phyloP scores from a whole-genome alignment of 2,797 vertebrate species.

The Lateolabrax maculatus region DNA sequence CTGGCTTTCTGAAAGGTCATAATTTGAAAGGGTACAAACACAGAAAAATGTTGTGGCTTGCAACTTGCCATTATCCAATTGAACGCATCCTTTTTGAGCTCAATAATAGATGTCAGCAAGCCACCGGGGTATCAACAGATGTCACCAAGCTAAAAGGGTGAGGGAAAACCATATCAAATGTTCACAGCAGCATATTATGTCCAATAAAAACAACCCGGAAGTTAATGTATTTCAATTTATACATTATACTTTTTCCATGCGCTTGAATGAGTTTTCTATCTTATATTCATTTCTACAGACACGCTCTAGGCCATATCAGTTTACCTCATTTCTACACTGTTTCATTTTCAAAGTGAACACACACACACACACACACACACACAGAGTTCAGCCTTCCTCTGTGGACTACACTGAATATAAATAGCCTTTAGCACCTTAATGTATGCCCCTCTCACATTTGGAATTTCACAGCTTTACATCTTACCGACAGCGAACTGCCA shows the following conservation, averaged over 20 bases:
- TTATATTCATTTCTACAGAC: slow-evolving; percentile 21
- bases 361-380: neutral
- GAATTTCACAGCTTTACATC: slow-evolving; percentile 67
- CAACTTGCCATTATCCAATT: slow-evolving; percentile 38
- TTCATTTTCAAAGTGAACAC: slow-evolving; percentile 29
- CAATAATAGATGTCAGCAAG: slow-evolving; percentile 32
- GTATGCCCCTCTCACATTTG: slow-evolving; percentile 55
- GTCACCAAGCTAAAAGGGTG: slow-evolving; percentile 24
- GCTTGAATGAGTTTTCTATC: slow-evolving; percentile 20
- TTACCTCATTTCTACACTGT: slow-evolving; percentile 12
- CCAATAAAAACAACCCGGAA: slow-evolving; percentile 20
- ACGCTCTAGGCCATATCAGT: slow-evolving; percentile 6
- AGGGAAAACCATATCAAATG: slow-evolving; percentile 9
- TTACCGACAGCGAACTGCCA: slow-evolving; percentile 35
- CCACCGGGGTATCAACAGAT: slow-evolving; percentile 20
- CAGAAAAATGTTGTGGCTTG: slow-evolving; percentile 1
- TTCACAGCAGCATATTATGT: slow-evolving; percentile 19
- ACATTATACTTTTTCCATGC: neutral
- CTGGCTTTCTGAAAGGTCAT: slow-evolving; percentile 19
- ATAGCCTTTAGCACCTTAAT: slow-evolving; percentile 51
- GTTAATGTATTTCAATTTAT: slow-evolving; percentile 10
- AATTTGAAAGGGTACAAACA: slow-evolving; percentile 17
- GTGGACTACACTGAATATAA: slow-evolving; percentile 13
- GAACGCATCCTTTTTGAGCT: slow-evolving; percentile 28
- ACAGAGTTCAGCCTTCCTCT: neutral